A percentile compares a stretch with the other conserved stretches of the same genome.
Evolutionary conservation across 2,113 vertebrate species (phyloP).

Genomic region (Melospiza melodia): DNA sequence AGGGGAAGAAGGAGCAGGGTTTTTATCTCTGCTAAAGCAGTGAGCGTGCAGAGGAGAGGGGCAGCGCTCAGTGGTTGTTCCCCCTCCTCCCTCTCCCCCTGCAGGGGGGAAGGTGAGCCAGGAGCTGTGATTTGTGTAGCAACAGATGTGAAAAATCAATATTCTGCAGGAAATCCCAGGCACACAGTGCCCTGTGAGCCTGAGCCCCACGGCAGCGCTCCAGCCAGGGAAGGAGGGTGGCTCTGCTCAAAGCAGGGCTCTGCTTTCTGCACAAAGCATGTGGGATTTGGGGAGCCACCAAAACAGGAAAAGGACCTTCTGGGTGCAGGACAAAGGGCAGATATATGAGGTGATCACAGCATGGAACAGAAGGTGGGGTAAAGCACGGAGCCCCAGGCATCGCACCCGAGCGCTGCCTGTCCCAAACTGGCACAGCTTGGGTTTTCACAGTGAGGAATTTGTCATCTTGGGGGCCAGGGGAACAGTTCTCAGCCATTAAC

Average conservation of each 20-base stretch:
- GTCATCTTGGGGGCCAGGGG: neutral
- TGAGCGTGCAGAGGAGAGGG: neutral
- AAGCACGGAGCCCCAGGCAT: rapidly evolving
- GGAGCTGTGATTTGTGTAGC: neutral
- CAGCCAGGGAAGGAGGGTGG: neutral
- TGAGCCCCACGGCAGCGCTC: neutral
- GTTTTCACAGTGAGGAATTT: neutral
- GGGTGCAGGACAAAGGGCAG: rapidly evolving
- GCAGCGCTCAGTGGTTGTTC: rapidly evolving
- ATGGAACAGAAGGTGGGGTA: neutral
- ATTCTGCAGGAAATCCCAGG: neutral
- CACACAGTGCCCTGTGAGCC: neutral
- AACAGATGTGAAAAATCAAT: neutral
- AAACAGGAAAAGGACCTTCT: neutral
- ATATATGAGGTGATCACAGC: neutral
- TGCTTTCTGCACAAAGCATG: rapidly evolving
- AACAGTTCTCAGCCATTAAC: neutral
- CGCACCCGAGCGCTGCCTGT: rapidly evolving
- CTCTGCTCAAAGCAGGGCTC: rapidly evolving
- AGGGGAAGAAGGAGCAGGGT: neutral
- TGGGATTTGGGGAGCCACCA: neutral
- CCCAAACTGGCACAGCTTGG: neutral
- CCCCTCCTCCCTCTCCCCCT: neutral
- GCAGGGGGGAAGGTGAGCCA: neutral
- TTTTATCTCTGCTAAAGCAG: neutral